phyloP scores from a whole-genome alignment of 2,113 vertebrate genomes.

The Saccopteryx leptura region DNA sequence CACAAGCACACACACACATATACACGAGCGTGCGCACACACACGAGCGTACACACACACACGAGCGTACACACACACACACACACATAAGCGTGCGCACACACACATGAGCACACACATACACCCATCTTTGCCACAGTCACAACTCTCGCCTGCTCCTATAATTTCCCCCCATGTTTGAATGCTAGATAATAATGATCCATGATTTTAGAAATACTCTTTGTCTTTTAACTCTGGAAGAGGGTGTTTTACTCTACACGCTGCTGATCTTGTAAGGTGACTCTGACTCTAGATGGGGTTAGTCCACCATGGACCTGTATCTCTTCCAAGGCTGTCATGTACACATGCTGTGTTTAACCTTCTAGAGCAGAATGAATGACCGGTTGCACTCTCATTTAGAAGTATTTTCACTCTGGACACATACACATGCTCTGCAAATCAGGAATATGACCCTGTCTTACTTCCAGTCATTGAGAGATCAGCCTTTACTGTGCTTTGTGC shows the following conservation, averaged over 20 bases:
- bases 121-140: background rate
- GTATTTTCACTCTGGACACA: background rate
- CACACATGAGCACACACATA: too few relatives aligned
- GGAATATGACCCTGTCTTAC: background rate
- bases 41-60: background rate
- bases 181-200: background rate
- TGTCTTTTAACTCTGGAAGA: background rate
- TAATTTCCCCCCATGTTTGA: background rate
- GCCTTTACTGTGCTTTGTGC: background rate
- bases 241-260: background rate
- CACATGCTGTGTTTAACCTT: background rate
- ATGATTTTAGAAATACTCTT: background rate
- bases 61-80: background rate
- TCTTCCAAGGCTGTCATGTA: background rate
- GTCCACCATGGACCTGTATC: background rate
- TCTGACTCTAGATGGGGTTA: background rate
- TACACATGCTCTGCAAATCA: background rate
- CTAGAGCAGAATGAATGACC: background rate
- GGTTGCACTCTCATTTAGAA: background rate
- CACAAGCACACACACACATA: background rate
- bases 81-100: too few relatives aligned
- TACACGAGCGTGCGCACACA: background rate
- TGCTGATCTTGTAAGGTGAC: background rate
- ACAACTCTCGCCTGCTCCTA: too few relatives aligned
- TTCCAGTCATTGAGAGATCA: background rate